Base-by-base conservation (phyloP, 2,113 vertebrate species). In the Aldabrachelys gigantea region DNA sequence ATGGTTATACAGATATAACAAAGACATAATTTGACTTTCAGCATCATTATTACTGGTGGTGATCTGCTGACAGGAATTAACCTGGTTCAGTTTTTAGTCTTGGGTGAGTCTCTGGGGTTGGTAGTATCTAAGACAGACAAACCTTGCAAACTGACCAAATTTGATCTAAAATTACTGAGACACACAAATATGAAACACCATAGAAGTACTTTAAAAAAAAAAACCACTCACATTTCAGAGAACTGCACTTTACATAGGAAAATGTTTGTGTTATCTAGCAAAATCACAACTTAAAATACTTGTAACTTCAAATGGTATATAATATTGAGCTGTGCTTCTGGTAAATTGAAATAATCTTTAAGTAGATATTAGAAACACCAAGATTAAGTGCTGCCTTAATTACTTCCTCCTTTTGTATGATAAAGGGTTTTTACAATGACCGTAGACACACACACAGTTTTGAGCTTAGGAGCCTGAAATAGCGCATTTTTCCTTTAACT, bases 391-490 rank as follows among this genome's bases (percentile, higher is more conserved):
- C 54, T 78, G 47, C 24, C 96, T 94, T 91, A 95, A 95, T 95
- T 56, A 47, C 84, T 96, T 96, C 90, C 84, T 87, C 87, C 96
- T 95, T 94, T 76, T 95, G 21, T 93, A n/a, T 19, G 65, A 47
- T 38, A 62, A 76, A n/a, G 93, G 97, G 91, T 62, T 97, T 97
- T 97, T 84, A 86, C 52, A 35, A 27, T 79, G 86, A 91, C 62
- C 85, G 50, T 79, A 85, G 85, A 87, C 76, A 97, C 87, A 94
- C 87, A 94, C 95, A 94, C 87, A 96, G 84, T 88, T 92, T 44
- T 92, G 91, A 97, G 87, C 47, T 95, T 94, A 95, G 75, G 80
- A 88, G 93, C 89, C 91, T 85, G 85, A 94, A 96, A 94, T 95
- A 96, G 90, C 85, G 79, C 49, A 86, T 96, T 94, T 38, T 89